A percentile compares a stretch with the other conserved stretches of the same genome.
phyloP scores from a whole-genome alignment of 2,888 invertebrate genomes.

The Diarsia mendica region DNA sequence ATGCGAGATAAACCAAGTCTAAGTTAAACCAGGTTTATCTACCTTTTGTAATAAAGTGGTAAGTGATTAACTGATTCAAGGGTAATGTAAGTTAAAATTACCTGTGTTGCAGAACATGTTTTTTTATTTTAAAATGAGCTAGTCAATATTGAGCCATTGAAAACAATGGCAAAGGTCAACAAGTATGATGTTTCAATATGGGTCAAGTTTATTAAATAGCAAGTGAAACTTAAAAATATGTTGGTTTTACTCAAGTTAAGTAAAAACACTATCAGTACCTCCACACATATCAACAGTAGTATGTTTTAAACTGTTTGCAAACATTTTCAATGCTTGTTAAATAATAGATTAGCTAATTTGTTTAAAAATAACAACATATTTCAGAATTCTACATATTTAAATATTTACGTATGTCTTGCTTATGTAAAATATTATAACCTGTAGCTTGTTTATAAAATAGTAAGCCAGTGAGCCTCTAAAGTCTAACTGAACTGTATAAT shows the following conservation, averaged over 20 bases:
- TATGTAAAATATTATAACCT: too few species aligned
- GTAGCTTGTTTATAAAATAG: too few species aligned
- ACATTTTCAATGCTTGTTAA: background rate
- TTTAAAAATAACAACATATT: background rate
- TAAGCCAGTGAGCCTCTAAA: too few species aligned
- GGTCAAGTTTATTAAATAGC: background rate
- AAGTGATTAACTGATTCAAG: conserved; percentile 35
- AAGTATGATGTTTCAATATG: background rate
- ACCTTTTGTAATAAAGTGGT: too few species aligned
- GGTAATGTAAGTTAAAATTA: conserved; percentile 13
- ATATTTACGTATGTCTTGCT: too few species aligned
- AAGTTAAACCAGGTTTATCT: too few species aligned
- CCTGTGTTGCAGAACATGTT: conserved; percentile 8
- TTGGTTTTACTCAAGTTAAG: background rate
- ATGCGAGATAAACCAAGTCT: too few species aligned
- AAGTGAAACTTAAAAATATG: background rate
- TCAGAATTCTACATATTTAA: background rate
- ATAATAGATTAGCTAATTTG: background rate
- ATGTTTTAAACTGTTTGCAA: background rate
- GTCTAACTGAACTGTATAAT: too few species aligned
- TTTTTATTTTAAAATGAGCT: conserved; percentile 9
- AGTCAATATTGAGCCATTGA: background rate
- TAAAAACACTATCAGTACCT: background rate
- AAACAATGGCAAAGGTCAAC: conserved; percentile 21
- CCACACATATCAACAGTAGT: background rate